phyloP scores from a whole-genome alignment of 2,113 vertebrate species.

The Brevimyrus niger region DNA sequence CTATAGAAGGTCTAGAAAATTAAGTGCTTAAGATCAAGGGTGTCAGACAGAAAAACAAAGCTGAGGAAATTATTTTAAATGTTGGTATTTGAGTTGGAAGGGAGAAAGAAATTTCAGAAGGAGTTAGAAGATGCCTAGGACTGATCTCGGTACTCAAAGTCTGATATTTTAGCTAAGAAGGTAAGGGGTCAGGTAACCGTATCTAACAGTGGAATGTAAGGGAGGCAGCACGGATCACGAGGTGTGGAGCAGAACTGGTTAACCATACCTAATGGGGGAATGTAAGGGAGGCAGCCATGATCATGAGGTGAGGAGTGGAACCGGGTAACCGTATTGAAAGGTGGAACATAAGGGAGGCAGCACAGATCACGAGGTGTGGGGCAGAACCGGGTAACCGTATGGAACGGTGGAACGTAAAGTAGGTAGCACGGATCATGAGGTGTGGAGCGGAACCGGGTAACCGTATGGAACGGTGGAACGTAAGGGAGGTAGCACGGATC shows the following conservation, averaged over 20 bases:
- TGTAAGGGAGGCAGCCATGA: not conserved
- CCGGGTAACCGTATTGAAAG: rapidly evolving
- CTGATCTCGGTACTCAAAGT: not conserved
- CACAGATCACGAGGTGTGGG: not conserved
- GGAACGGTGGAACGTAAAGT: not conserved
- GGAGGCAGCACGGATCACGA: not conserved
- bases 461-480: not conserved
- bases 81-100: not conserved
- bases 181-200: not conserved
- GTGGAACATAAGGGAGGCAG: not conserved
- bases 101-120: not conserved
- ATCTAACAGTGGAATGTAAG: not conserved
- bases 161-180: not conserved
- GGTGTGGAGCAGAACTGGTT: not conserved
- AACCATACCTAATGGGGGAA: not conserved
- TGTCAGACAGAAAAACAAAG: not conserved
- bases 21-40: not conserved
- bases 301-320: not conserved
- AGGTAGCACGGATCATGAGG: not conserved
- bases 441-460: not conserved
- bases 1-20: not conserved
- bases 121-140: not conserved
- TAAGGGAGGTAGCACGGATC: not conserved
- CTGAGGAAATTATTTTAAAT: not conserved
- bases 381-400: rapidly evolving